phyloP scores from a whole-genome alignment of 30 jellyfish, hydroid and myxozoan species.

The Catostylus mosaicus region DNA sequence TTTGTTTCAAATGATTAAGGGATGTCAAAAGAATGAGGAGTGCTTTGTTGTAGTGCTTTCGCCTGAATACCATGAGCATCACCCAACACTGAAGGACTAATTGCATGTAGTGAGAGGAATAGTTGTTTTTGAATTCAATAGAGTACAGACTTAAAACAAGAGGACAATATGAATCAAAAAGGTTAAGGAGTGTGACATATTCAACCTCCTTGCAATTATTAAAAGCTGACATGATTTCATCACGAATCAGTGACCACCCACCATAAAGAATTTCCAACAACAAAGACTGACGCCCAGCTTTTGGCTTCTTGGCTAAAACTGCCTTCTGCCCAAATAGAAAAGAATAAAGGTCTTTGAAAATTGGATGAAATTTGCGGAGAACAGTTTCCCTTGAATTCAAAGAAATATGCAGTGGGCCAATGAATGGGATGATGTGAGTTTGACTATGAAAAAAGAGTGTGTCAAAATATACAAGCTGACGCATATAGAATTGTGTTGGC shows the following conservation, averaged over 20 bases:
- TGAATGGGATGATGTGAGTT: constrained; percentile 27
- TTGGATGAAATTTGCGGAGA: constrained; percentile 28
- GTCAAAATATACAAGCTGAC: constrained; percentile 22
- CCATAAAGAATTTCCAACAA: constrained; percentile 59
- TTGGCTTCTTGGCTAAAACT: constrained; percentile 48
- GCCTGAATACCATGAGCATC: constrained; percentile 37
- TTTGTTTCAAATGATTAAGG: constrained; percentile 1
- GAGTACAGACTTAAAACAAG: constrained; percentile 40
- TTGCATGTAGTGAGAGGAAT: background rate
- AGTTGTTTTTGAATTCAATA: constrained; percentile 11
- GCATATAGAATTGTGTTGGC: constrained; percentile 59
- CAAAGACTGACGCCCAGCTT: constrained; percentile 65
- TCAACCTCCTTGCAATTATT: constrained; percentile 26
- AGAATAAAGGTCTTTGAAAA: constrained; percentile 37
- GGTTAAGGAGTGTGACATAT: constrained; percentile 3
- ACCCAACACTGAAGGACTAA: constrained; percentile 34
- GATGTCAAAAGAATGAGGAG: constrained; percentile 11
- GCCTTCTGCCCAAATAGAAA: constrained; percentile 50
- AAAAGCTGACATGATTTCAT: constrained; percentile 9
- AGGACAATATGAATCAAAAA: constrained; percentile 23
- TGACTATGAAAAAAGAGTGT: constrained; percentile 4
- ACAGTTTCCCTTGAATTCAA: constrained; percentile 57
- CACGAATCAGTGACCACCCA: constrained; percentile 39
- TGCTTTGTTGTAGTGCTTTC: constrained; percentile 37
- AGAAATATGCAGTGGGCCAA: constrained; percentile 49